Evolutionary conservation across 2,888 invertebrate genomes (phyloP), one percentile per base, ranked within the genome.

Genomic region (Watsonalla binaria): DNA sequence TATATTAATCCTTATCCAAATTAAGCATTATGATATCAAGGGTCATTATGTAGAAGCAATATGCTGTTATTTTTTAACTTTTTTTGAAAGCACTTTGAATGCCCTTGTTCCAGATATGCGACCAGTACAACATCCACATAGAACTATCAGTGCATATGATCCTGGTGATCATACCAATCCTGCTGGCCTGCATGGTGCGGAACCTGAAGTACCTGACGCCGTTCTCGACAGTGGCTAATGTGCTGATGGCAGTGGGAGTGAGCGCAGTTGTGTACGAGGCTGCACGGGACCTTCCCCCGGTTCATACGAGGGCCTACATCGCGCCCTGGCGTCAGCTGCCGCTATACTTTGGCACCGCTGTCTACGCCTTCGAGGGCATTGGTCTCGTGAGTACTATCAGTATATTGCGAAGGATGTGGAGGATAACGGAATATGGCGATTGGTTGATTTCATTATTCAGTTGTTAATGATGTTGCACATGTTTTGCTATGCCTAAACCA

Each of bases 341-440:
- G 0, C 87, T 99, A 11, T 99, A 96, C 81, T 98, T 99, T 76
- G 99, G 99, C 48, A 99, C 98, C 0, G 97, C 97, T 33, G 94
- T 99, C 54, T 99, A 97, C 82, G 96, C 99, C 5, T 99, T 99
- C 76, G 99, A 99, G 90, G 99, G 98, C 59, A 99, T 99, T 63
- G 96, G 96, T 53, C 83, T 97, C 92, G 96, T 95, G 78, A 93
- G 92, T 82, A 50, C 6, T 24, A 24, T 24, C 24, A 24, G 24
- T 24, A 24, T 24, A 24, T 24, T 24, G 24, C 24, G 24, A 24
- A 24, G 24, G 1, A 2, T 24, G 24, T 24, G 24, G 24, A 2
- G 24, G 4, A 24, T 24, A 24, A 24, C 24, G 4, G 24, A 24
- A 24, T 24, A 24, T 24, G 24, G 24, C 24, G 24, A 24, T 24